Conservation (phyloP, 2,797 vertebrate species). For the Sebastes melanostomus region DNA sequence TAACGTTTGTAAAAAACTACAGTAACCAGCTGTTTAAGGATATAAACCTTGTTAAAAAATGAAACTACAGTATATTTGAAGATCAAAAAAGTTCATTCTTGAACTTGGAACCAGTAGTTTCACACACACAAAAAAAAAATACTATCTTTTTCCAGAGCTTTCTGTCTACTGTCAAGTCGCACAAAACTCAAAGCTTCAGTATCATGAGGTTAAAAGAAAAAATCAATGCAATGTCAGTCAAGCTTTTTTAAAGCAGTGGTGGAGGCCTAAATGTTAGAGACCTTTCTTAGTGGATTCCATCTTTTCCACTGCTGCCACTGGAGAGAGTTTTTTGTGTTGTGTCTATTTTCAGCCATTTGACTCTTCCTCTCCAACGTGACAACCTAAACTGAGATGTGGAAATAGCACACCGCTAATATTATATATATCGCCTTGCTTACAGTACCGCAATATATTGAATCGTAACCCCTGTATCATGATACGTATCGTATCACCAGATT, state of each 20-base stretch:
- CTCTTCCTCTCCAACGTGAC: accelerated
- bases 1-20: too few species aligned
- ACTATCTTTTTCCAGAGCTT: too few species aligned
- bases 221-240: background rate
- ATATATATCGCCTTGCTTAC: too few species aligned
- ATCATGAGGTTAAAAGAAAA: background rate
- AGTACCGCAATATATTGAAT: too few species aligned
- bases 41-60: too few species aligned
- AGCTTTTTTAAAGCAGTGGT: background rate
- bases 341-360: too few species aligned
- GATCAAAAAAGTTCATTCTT: background rate
- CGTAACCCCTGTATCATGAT: too few species aligned
- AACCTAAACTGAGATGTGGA: too few species aligned
- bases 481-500: too few species aligned
- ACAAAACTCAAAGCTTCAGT: background rate
- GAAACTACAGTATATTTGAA: background rate
- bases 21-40: background rate
- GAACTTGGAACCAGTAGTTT: background rate
- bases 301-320: background rate
- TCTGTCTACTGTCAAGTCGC: background rate
- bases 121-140: too few species aligned
- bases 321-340: background rate
- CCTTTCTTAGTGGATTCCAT: background rate
- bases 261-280: background rate
- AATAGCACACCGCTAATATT: too few species aligned